Evolutionary conservation across 2,888 invertebrate genomes (phyloP), one percentile per base, ranked within the genome.

Genomic region (Opisthograptis luteolata): DNA sequence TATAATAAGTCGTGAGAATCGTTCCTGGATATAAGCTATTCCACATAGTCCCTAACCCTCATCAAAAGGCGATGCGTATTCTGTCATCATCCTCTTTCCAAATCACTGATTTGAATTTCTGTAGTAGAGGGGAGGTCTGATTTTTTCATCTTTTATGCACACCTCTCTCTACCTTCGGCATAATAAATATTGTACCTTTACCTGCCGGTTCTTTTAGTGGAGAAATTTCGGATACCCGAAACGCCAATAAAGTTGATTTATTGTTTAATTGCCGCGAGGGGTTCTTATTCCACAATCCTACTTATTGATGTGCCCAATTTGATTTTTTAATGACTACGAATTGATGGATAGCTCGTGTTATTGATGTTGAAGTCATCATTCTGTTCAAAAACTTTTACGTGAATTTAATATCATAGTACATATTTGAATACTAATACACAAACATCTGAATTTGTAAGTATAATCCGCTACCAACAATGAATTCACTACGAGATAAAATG

Each of bases 81-180:
- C 43, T 42, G 48, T 43, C 40, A 40, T 43, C 30, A 41, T 37
- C 41, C 32, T n/a, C n/a, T 13, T 48, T 56, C 46, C 43, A 36
- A 43, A 40, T 43, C 34, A 52, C 45, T 49, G 53, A 57, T 50
- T 45, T 50, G 37, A 50, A 52, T 48, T 56, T 41, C 45, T 25
- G n/a, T 20, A 35, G 31, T 35, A 10, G 36, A 35, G 24, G 27
- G 15, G 24, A 19, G 19, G 47, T 27, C 20, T 41, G 39, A 22
- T 42, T 40, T 41, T n/a, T 39, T 39, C 39, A 40, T 48, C 30
- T 31, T 31, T 42, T 39, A 32, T 45, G 27, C 24, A 24, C 43
- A 43, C 34, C 32, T 42, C 31, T 31, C 32, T 42, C 31, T 31
- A 30, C 31, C 50, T 46, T 39, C 48, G 15, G 28, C 17, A 28